These are phyloP conservation scores for Anarhynchus alexandrinus DNA, from an alignment of 2,113 vertebrate species.

Conservation along the genomic window DNA sequence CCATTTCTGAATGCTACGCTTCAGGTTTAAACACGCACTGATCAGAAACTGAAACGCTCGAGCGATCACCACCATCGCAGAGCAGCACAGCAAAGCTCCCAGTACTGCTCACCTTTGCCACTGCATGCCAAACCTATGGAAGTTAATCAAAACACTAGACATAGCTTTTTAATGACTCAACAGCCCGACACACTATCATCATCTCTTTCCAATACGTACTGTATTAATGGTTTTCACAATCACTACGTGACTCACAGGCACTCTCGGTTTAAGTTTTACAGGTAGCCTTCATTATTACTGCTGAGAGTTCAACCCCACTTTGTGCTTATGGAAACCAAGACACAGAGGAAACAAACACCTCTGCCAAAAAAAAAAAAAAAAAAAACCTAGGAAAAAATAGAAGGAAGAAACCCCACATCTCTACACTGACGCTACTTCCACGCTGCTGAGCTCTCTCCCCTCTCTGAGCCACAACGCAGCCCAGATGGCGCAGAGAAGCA, in stretches of 20 bases:
- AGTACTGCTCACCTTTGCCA: not conserved
- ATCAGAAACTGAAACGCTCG: not conserved
- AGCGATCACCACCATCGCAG: not conserved
- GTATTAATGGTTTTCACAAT: slow-evolving; percentile 33
- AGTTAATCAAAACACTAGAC: slow-evolving; percentile 5
- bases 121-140: not conserved
- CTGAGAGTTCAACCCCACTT: not conserved
- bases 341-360: not conserved
- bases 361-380: not conserved
- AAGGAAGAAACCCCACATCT: not conserved
- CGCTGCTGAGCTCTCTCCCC: not conserved
- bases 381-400: not conserved
- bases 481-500: not conserved
- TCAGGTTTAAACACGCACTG: not conserved
- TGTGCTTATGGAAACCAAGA: not conserved
- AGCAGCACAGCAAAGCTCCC: not conserved
- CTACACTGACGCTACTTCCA: not conserved
- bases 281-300: not conserved
- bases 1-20: rapidly evolving
- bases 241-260: not conserved
- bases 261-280: not conserved
- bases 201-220: not conserved
- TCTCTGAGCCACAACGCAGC: not conserved
- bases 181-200: not conserved
- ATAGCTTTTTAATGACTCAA: slow-evolving; percentile 31